phyloP scores from a whole-genome alignment of 2,113 vertebrate species.

The Panthera leo region DNA sequence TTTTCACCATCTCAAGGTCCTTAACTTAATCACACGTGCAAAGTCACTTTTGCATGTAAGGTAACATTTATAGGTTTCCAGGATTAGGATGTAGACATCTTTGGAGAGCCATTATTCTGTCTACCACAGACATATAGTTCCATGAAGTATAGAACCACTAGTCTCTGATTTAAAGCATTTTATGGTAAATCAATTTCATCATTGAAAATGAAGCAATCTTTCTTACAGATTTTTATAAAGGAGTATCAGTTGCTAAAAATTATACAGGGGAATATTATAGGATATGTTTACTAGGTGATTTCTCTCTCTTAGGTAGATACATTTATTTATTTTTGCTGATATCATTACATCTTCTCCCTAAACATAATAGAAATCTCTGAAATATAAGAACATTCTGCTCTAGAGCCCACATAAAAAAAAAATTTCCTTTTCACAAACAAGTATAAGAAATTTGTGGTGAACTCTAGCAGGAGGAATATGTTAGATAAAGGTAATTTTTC shows the following conservation, averaged over 20 bases:
- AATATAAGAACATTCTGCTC: background rate
- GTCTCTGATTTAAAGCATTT: background rate
- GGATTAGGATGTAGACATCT: background rate
- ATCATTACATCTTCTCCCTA: background rate
- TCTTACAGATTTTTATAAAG: constrained; percentile 24
- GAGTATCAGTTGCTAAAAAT: background rate
- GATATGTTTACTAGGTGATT: background rate
- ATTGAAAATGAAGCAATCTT: background rate
- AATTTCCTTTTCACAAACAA: background rate
- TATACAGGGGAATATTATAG: background rate
- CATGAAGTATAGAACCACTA: background rate
- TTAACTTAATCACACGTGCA: background rate
- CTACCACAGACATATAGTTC: background rate
- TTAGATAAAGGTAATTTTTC: constrained; percentile 24
- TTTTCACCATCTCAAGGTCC: background rate
- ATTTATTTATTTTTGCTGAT: constrained; percentile 29
- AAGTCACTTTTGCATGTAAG: background rate
- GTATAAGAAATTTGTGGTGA: background rate
- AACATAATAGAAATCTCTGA: background rate
- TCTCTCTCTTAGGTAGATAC: background rate
- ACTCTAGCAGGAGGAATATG: background rate
- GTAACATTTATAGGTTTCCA: background rate
- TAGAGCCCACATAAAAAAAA: background rate
- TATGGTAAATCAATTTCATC: background rate
- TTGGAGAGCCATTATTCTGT: background rate